A percentile compares a stretch with the other conserved stretches of the same genome.
These are phyloP conservation scores for Pristiophorus japonicus DNA, from an alignment of 2,113 vertebrate genomes.

Conservation along the genomic window DNA sequence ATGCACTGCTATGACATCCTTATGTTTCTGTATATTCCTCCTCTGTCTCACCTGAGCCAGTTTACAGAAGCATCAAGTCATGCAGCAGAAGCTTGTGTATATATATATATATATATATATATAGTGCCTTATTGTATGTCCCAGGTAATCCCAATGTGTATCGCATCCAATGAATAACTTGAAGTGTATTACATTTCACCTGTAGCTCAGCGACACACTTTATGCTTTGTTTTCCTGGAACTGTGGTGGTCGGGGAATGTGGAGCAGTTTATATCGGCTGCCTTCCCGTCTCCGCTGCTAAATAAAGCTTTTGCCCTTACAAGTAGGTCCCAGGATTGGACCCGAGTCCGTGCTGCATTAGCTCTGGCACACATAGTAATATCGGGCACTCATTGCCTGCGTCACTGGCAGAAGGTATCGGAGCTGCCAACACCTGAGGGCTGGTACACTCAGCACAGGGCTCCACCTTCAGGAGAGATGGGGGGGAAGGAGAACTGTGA, in stretches of 20 bases:
- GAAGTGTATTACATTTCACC: neutral
- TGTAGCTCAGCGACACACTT: neutral
- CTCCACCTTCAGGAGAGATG: neutral
- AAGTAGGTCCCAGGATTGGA: neutral
- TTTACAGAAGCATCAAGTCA: too few relatives aligned
- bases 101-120: too few relatives aligned
- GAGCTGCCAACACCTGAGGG: neutral
- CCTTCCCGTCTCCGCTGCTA: neutral
- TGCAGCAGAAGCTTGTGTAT: neutral
- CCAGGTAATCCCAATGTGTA: neutral
- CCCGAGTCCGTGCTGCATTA: neutral
- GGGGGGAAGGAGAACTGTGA: neutral
- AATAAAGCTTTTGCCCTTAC: neutral
- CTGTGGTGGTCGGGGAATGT: neutral
- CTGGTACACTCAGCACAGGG: neutral
- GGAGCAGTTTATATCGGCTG: neutral
- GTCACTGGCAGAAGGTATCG: neutral
- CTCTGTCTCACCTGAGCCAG: neutral
- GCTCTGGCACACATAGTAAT: neutral
- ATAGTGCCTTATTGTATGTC: neutral
- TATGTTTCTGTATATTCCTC: neutral
- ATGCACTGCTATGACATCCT: too few relatives aligned
- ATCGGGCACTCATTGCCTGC: neutral
- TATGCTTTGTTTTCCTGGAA: neutral
- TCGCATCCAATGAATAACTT: neutral